A percentile compares a stretch with the other conserved stretches of the same genome.
Evolutionary conservation across 2,113 vertebrate genomes (phyloP).

Genomic region (Myocastor coypus): DNA sequence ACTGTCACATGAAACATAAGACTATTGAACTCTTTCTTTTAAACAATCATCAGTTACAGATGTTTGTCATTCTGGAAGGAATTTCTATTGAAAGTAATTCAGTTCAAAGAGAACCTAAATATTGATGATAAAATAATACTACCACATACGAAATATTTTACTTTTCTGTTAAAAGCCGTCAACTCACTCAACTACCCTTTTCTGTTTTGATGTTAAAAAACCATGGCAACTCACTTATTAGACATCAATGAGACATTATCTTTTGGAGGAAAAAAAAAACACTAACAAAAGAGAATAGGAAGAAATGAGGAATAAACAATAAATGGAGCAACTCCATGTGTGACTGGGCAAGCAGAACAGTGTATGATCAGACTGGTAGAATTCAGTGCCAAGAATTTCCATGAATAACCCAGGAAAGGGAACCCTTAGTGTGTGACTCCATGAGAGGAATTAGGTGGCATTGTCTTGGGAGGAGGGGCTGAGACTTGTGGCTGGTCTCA

Average conservation of each 20-base stretch:
- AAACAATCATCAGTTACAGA: not conserved
- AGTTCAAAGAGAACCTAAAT: not conserved
- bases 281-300: not conserved
- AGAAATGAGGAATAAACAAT: not conserved
- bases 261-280: not conserved
- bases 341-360: no score
- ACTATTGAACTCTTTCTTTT: not conserved
- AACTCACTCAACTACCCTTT: not conserved
- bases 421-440: no score
- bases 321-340: no score
- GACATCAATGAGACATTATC: not conserved
- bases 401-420: no score
- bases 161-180: not conserved
- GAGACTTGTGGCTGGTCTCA: no score
- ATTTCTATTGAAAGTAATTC: not conserved
- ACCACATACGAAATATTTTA: not conserved
- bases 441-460: no score
- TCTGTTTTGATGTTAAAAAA: constrained; percentile 11
- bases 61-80: not conserved
- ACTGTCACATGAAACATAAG: not conserved
- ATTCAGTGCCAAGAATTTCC: no score
- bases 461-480: no score
- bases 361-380: no score
- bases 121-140: not conserved
- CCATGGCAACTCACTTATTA: not conserved